Base-by-base conservation (phyloP, 2,888 invertebrate genomes). In the Acanthosoma haemorrhoidale region DNA sequence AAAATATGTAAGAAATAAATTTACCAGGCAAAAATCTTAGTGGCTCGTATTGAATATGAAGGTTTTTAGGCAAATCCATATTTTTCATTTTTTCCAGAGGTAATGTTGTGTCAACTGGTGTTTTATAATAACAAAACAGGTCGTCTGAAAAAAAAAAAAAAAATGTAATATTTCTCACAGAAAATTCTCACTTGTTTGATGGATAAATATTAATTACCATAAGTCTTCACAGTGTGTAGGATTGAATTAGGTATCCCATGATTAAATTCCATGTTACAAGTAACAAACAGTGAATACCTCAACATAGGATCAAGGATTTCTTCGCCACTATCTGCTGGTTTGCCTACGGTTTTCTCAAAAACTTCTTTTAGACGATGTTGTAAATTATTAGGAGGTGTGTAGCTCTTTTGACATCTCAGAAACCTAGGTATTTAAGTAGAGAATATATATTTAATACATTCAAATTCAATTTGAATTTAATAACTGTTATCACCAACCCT, bases 211-310 rank as follows among this genome's bases (percentile, higher is more conserved):
- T 4, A 39, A 16, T 51, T 80, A 88, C 89, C 86, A 66, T 94
- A 83, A 63, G 87, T 88, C 76, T 85, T 84, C 72, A 96, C 87
- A 60, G 84, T 84, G 77, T 88, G 86, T n/a, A 96, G 80, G 64
- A 88, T 79, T 0, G 92, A 92, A 82, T 92, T 96, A 0, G 95
- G 93, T 11, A 96, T 85, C 72, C 84, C 79, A 79, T 95, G 89
- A 6, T 88, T 82, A 72, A 95, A 89, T 78, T 88, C 86, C 57
- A 86, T 81, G 73, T 83, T 86, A 77, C 92, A 91, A 5, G 86
- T 85, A 34, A 84, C 83, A 3, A 96, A 82, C 8, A 96, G 80
- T 34, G 84, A 81, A 78, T 86, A 93, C 79, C 91, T 90, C 8
- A 76, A 39, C 9, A 82, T 78, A n/a, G 75, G 69, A 72, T 78